Evolutionary conservation across 1,140 invertebrate species (phyloP).

Genomic region (Diprion similis): DNA sequence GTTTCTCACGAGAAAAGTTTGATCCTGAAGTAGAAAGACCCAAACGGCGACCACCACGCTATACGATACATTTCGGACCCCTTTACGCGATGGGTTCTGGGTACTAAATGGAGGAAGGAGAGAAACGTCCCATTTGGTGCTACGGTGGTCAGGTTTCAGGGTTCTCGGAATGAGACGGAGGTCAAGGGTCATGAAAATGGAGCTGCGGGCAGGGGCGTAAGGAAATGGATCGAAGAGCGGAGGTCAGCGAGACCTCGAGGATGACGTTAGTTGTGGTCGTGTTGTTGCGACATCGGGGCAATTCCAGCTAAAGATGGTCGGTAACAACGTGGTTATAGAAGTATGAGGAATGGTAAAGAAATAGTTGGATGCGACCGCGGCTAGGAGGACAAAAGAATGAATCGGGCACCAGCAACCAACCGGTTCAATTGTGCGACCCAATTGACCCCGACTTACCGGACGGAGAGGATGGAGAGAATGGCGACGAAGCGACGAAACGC

Average conservation of each 20-base stretch:
- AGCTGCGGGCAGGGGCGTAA: too few species aligned
- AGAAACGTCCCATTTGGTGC: too few species aligned
- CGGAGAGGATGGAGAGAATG: neutral
- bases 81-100: too few species aligned
- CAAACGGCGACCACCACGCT: too few species aligned
- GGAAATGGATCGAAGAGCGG: too few species aligned
- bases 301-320: neutral
- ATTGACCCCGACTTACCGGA: slow-evolving; percentile 7
- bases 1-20: neutral
- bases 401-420: neutral
- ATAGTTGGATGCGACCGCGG: too few species aligned
- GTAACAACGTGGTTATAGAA: neutral
- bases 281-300: neutral
- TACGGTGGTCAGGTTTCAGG: too few species aligned
- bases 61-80: too few species aligned
- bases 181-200: neutral
- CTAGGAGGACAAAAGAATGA: neutral
- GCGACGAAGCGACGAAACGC: too few species aligned
- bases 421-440: neutral
- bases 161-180: neutral
- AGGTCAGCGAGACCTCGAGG: too few species aligned
- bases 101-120: too few species aligned
- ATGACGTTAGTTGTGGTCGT: too few species aligned
- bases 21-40: neutral
- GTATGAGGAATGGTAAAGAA: neutral